These are phyloP conservation scores for Philotrypesis tridentata DNA, from an alignment of 1,140 invertebrate species.

Conservation along the genomic window DNA sequence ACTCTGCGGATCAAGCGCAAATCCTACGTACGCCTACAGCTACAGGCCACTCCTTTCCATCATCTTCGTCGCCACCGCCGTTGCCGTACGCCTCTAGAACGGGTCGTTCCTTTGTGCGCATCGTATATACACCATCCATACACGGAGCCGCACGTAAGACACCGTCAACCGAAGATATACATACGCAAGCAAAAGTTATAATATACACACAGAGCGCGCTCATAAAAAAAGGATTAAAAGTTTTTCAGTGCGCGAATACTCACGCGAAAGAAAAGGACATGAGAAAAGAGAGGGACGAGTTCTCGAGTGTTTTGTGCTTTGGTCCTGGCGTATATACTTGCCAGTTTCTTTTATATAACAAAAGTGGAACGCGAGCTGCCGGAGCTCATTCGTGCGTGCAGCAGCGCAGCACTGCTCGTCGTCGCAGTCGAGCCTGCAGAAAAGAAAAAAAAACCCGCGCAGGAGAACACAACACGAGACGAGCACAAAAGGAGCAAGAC, in stretches of 20 bases:
- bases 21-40: not conserved
- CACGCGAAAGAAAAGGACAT: not conserved
- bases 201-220: not conserved
- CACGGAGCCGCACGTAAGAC: not conserved
- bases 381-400: slow-evolving; percentile 33
- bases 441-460: not conserved
- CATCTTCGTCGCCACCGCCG: not conserved
- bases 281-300: not conserved
- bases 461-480: not conserved
- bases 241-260: not conserved
- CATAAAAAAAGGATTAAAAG: not conserved
- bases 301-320: slow-evolving; percentile 31
- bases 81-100: not conserved
- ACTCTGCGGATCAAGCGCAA: not conserved
- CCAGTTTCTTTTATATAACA: slow-evolving; percentile 11
- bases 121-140: not conserved
- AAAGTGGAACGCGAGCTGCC: slow-evolving; percentile 29
- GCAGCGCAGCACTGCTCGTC: not conserved
- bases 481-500: slow-evolving; percentile 21
- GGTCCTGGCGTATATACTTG: not conserved
- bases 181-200: not conserved
- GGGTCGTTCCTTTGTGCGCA: not conserved
- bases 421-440: not conserved
- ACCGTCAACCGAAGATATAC: not conserved
- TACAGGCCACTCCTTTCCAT: not conserved